Evolutionary conservation across 2,797 vertebrate genomes (phyloP).

Genomic region (Menidia menidia): DNA sequence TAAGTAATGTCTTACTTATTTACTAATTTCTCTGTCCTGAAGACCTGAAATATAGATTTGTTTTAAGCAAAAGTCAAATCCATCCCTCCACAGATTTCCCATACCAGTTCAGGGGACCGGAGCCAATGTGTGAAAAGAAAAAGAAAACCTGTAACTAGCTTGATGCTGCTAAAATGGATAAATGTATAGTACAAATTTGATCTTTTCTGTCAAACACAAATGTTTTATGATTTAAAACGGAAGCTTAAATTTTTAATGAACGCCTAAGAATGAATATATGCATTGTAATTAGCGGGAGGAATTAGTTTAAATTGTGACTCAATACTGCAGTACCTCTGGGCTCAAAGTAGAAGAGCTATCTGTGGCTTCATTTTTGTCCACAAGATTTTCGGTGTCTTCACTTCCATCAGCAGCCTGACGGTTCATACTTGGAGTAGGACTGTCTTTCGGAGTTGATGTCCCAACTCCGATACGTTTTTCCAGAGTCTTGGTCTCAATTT

Average conservation of each 20-base stretch:
- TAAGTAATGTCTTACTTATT: no score
- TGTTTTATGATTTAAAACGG: not conserved
- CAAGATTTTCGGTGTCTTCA: constrained; percentile 74
- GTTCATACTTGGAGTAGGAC: constrained; percentile 41
- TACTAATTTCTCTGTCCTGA: no score
- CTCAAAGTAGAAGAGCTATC: constrained; percentile 89
- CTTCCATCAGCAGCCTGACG: constrained; percentile 71
- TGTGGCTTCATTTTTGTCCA: constrained; percentile 80
- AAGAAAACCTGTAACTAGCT: no score
- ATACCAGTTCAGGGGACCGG: no score
- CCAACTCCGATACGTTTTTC: constrained; percentile 36
- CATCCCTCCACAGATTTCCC: no score
- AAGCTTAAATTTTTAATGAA: no score
- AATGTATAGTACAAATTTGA: not conserved
- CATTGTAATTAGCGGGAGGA: no score
- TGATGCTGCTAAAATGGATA: no score
- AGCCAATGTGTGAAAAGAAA: no score
- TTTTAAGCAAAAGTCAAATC: no score
- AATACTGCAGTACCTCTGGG: constrained; percentile 85
- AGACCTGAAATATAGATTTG: no score
- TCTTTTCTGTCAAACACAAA: not conserved
- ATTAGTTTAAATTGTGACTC: not conserved
- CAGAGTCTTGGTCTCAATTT: constrained; percentile 43
- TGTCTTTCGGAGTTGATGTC: constrained; percentile 10
- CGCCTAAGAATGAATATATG: no score